Evolutionary conservation across 2,113 vertebrate species (phyloP).

Genomic region (Corvus cornix): DNA sequence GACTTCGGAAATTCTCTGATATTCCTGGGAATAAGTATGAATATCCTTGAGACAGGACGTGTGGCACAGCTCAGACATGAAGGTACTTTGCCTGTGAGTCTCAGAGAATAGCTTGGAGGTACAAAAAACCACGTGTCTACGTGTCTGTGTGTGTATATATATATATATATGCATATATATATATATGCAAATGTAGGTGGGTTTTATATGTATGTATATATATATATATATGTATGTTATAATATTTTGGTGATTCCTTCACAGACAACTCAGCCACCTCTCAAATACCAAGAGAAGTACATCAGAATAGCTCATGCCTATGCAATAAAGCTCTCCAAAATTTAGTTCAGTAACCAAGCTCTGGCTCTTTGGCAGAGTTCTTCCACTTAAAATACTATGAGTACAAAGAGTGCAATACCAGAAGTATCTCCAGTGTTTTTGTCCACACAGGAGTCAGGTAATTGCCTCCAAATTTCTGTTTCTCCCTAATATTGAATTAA

Average conservation of each 20-base stretch:
- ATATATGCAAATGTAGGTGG: background rate
- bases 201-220: too few relatives aligned
- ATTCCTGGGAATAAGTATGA: background rate
- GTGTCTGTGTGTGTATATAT: fast-evolving
- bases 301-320: background rate
- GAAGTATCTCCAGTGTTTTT: background rate
- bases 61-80: background rate
- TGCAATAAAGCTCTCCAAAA: background rate
- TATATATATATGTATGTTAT: background rate
- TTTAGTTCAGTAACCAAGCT: background rate
- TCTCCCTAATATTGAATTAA: background rate
- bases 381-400: background rate
- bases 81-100: background rate
- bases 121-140: background rate
- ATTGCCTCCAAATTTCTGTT: background rate
- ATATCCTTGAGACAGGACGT: background rate
- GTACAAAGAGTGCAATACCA: background rate
- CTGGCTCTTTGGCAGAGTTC: background rate
- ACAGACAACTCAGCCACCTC: background rate
- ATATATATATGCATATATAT: too few relatives aligned
- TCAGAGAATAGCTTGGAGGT: background rate
- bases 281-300: background rate
- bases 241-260: background rate
- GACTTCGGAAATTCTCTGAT: background rate
- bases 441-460: background rate